phyloP scores from a whole-genome alignment of 2,888 invertebrate species.

The Macrophya annulata region DNA sequence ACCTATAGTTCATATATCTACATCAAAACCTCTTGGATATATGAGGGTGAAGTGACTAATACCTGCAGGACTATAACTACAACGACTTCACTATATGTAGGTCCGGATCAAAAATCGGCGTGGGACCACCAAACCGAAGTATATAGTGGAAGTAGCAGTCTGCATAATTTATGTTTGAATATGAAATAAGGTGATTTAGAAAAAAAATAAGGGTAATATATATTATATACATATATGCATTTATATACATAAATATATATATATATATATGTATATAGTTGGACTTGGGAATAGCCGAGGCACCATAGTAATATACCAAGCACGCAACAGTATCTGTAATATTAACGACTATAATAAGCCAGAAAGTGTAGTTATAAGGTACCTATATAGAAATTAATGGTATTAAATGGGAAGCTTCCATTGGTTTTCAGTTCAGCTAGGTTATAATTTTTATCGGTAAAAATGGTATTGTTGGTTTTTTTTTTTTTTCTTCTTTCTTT shows the following conservation, averaged over 20 bases:
- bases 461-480: background rate
- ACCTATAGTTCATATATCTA: too few relatives aligned
- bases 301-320: slow-evolving; percentile 68
- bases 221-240: too few relatives aligned
- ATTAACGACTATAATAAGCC: slow-evolving; percentile 74
- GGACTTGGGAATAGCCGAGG: slow-evolving; percentile 59
- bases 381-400: slow-evolving; percentile 71
- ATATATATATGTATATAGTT: background rate
- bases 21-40: background rate
- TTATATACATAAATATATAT: background rate
- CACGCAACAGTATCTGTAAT: slow-evolving; percentile 75
- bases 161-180: slow-evolving; percentile 51
- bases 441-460: slow-evolving; percentile 68
- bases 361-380: slow-evolving; percentile 59
- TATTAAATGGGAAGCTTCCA: slow-evolving; percentile 66
- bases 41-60: slow-evolving; percentile 21
- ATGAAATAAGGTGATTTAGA: slow-evolving; percentile 52
- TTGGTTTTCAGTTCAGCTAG: slow-evolving; percentile 56
- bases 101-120: slow-evolving; percentile 31
- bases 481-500: too few relatives aligned
- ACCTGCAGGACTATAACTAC: background rate
- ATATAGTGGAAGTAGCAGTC: background rate
- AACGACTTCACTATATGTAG: background rate
- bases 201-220: background rate
- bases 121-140: background rate